These are phyloP conservation scores for Calypte anna DNA, from an alignment of 2,113 vertebrate species.

Conservation along the genomic window DNA sequence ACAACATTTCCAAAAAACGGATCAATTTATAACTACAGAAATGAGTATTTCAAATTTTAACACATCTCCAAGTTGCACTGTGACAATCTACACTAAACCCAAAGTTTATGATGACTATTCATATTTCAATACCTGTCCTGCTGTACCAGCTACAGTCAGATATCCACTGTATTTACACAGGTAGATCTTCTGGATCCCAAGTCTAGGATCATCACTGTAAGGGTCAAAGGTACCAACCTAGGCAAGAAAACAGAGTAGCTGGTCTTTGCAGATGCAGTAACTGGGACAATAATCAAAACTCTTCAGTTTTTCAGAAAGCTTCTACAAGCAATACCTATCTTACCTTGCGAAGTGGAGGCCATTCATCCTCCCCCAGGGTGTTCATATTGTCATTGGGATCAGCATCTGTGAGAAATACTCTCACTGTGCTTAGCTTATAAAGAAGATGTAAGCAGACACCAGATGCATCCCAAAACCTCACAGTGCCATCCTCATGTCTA, in stretches of 20 bases:
- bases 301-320: neutral
- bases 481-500: constrained; percentile 95
- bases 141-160: constrained; percentile 93
- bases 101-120: neutral
- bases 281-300: neutral
- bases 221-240: constrained; percentile 98
- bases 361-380: constrained; percentile 88
- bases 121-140: constrained; percentile 87
- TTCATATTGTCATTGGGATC: constrained; percentile 92
- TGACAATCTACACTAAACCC: neutral
- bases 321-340: neutral
- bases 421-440: constrained; percentile 92
- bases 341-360: constrained; percentile 97
- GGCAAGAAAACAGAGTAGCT: neutral
- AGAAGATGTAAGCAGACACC: constrained; percentile 92
- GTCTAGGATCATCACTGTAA: constrained; percentile 95
- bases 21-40: neutral
- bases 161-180: constrained; percentile 98
- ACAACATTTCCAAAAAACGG: neutral
- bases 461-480: constrained; percentile 96
- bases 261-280: neutral
- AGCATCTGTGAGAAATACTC: constrained; percentile 89
- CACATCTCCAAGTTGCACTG: neutral
- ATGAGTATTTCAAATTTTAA: neutral
- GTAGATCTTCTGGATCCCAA: constrained; percentile 98